Evolutionary conservation across 2,888 invertebrate species (phyloP), one percentile per base, ranked within the genome.

Genomic region (Cephonodes hylas): DNA sequence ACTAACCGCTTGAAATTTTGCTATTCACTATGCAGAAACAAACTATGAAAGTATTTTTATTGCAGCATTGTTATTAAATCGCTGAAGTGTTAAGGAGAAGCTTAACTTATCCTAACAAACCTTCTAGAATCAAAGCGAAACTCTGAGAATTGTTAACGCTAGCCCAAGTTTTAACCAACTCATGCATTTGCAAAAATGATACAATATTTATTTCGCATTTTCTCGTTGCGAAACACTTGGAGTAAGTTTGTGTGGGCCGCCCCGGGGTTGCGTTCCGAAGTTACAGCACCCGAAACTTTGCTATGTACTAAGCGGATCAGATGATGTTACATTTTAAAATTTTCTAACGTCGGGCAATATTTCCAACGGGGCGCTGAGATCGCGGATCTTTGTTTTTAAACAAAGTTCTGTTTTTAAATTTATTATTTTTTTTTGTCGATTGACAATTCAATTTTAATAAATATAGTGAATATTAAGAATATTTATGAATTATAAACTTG

Each of bases 181-280:
- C 69, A 53, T 69, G 68, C 70, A 71, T 74, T 71, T 61, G 64
- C 48, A 68, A 71, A 70, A 73, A 73, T 71, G 70, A 70, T 79
- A 63, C 58, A 79, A 77, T 77, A 78, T 80, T 79, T 77, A 77
- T 74, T 69, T 76, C 71, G 66, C 66, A 62, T 70, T 72, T 73
- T 67, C 69, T 70, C 69, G 62, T 23, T 63, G 63, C 63, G 64
- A 59, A 70, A 67, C 61, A 63, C 66, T 63, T 64, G 64, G 38
- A 64, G 61, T 67, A 80, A 78, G 71, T 77, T 69, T 64, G 64
- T 68, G 71, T 67, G 63, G 72, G 74, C 62, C 60, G 77, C 79
- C 72, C 63, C 66, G 57, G 73, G 79, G 65, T 58, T 31, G 63
- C 66, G 69, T 66, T 68, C 27, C 75, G 61, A 80, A 78, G 73